Conservation (phyloP, 2,888 invertebrate genomes). For the Chaetogeoica ovagalla region DNA sequence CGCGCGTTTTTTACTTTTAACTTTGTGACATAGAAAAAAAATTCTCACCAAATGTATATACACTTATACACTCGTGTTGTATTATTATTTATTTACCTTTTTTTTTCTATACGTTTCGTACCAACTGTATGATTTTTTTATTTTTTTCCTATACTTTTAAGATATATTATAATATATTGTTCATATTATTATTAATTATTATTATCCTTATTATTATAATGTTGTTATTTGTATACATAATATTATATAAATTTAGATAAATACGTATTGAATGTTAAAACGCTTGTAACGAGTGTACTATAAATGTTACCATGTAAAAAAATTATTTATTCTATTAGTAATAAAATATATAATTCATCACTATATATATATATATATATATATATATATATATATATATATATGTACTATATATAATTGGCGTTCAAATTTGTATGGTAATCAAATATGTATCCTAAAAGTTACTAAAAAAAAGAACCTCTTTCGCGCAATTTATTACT, state of each 20-base stretch:
- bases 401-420: no score
- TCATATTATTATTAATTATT: neutral
- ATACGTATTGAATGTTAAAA: constrained; percentile 6
- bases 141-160: neutral
- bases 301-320: constrained; percentile 36
- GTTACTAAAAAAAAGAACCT: no score
- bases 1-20: no score
- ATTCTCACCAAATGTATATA: neutral
- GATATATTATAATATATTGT: neutral
- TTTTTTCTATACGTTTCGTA: neutral
- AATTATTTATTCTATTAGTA: constrained; percentile 15
- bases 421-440: no score
- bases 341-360: constrained; percentile 19
- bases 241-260: constrained; percentile 1
- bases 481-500: no score
- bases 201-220: constrained; percentile 3
- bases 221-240: neutral
- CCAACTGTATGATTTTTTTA: neutral
- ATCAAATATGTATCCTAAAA: no score
- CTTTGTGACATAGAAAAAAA: no score
- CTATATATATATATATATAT: neutral
- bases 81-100: neutral
- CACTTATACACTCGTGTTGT: no score
- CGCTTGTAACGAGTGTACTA: constrained; percentile 16
- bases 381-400: no score